phyloP scores from a whole-genome alignment of 2,888 invertebrate species.

The Rotaria macrura region DNA sequence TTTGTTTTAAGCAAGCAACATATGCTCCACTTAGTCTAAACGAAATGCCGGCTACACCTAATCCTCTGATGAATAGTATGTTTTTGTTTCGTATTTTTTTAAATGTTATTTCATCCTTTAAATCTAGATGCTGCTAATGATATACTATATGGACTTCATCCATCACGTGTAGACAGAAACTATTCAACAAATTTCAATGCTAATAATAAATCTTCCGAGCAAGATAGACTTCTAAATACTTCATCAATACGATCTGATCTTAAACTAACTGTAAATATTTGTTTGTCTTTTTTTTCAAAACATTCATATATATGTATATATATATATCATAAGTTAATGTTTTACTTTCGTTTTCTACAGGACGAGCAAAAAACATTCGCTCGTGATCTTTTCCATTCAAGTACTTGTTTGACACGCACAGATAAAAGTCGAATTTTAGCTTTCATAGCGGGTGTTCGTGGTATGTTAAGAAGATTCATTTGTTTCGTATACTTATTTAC shows the following conservation, averaged over 20 bases:
- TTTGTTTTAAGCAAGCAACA: not conserved
- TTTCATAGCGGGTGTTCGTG: conserved; percentile 94
- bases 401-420: conserved; percentile 84
- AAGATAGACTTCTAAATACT: not conserved
- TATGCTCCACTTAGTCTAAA: not conserved
- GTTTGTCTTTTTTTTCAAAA: too few species aligned
- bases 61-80: not conserved
- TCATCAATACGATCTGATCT: not conserved
- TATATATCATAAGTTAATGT: too few species aligned
- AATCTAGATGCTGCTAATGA: not conserved
- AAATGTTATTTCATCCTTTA: not conserved
- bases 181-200: not conserved
- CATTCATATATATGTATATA: too few species aligned
- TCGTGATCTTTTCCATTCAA: conserved; percentile 89
- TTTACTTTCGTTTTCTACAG: conserved; percentile 52
- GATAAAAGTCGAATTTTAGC: conserved; percentile 93
- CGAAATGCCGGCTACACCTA: not conserved
- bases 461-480: conserved; percentile 50
- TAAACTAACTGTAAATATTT: not conserved
- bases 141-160: not conserved
- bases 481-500: too few species aligned
- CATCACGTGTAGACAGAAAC: not conserved
- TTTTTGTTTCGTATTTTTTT: not conserved
- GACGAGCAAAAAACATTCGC: conserved; percentile 90
- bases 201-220: not conserved